These are phyloP conservation scores for Rousettus madagascariensis DNA, from an alignment of 2,797 vertebrate species.

Conservation along the genomic window DNA sequence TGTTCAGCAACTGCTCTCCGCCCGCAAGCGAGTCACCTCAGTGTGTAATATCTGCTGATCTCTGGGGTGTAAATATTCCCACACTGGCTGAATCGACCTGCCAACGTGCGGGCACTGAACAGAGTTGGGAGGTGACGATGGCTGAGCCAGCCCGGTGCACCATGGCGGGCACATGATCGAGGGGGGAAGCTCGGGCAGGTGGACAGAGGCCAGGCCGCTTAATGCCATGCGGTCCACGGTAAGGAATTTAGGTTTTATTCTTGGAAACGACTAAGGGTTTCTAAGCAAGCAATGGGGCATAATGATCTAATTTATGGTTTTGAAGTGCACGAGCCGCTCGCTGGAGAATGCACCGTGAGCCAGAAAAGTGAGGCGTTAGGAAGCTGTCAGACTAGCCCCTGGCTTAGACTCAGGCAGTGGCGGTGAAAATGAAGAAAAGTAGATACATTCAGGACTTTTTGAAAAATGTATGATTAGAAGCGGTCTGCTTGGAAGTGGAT, in stretches of 20 bases:
- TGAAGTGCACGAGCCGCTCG: not conserved
- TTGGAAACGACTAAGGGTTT: not conserved
- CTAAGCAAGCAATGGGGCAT: not conserved
- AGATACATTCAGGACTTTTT: not conserved
- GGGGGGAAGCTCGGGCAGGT: accelerated
- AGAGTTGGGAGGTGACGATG: not conserved
- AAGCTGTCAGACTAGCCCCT: not conserved
- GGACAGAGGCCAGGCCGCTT: not conserved
- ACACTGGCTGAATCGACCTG: not conserved
- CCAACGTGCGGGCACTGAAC: not conserved
- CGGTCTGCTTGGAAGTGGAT: not conserved
- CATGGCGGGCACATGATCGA: not conserved
- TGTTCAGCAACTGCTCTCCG: not conserved
- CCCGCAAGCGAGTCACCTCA: not conserved
- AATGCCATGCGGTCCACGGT: not conserved
- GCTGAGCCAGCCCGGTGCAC: too few relatives aligned
- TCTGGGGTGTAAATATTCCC: not conserved
- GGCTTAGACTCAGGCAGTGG: not conserved
- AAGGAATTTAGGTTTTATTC: not conserved
- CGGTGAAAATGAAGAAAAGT: not conserved
- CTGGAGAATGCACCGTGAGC: not conserved
- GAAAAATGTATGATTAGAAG: not conserved
- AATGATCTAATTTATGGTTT: not conserved
- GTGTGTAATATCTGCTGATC: not conserved
- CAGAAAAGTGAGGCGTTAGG: not conserved